Percentiles rank a stretch among this genome's conserved stretches.
phyloP scores from a whole-genome alignment of 2,797 vertebrate species.

The Hemitrygon akajei region DNA sequence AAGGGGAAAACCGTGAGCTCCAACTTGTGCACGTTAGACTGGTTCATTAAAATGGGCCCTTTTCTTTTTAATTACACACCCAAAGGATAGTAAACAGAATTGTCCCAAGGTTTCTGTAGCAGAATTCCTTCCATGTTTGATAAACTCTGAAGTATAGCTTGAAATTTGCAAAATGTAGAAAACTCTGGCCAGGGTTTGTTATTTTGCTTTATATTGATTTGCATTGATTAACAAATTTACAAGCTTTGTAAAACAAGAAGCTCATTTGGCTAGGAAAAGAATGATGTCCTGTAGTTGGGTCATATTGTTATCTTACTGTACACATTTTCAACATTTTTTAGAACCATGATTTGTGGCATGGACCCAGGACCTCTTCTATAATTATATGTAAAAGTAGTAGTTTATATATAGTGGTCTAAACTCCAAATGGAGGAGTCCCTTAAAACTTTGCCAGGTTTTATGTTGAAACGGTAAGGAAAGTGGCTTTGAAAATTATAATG shows the following conservation, averaged over 20 bases:
- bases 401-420: neutral
- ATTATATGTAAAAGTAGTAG: neutral
- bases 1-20: too few relatives aligned
- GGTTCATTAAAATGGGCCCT: too few relatives aligned
- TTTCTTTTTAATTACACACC: too few relatives aligned
- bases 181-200: too few relatives aligned
- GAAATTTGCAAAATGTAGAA: too few relatives aligned
- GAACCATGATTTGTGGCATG: neutral
- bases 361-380: neutral
- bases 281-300: neutral
- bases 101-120: too few relatives aligned
- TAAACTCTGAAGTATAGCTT: too few relatives aligned
- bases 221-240: too few relatives aligned
- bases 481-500: neutral
- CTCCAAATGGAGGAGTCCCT: neutral
- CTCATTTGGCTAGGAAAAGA: neutral
- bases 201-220: too few relatives aligned
- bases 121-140: too few relatives aligned
- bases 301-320: neutral
- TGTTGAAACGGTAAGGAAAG: neutral
- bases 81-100: too few relatives aligned
- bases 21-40: too few relatives aligned
- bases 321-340: neutral
- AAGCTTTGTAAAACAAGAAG: neutral
- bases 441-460: neutral